phyloP scores from a whole-genome alignment of 2,888 invertebrate genomes.

The Drosophila antonietae region DNA sequence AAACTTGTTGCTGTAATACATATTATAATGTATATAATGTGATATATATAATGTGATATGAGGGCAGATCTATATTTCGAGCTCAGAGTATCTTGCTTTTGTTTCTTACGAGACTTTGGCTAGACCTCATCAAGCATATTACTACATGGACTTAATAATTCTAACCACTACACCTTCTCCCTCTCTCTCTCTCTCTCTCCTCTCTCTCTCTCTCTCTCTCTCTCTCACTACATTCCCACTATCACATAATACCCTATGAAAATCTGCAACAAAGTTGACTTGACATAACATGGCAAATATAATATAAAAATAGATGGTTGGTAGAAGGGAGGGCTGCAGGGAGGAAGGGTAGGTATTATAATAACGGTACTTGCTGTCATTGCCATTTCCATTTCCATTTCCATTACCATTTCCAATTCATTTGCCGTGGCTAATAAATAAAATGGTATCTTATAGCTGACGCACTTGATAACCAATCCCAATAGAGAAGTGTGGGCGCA shows the following conservation, averaged over 20 bases:
- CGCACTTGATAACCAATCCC: conserved; percentile 11
- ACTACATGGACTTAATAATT: no score
- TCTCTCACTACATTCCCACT: not conserved
- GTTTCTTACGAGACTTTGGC: no score
- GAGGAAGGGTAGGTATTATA: not conserved
- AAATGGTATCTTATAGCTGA: conserved; percentile 20
- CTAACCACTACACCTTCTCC: no score
- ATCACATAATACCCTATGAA: not conserved
- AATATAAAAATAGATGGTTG: not conserved
- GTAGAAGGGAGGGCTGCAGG: no score
- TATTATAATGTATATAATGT: no score
- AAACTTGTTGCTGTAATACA: no score
- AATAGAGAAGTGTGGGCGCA: not conserved
- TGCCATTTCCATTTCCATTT: conserved; percentile 2
- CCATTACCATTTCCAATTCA: conserved; percentile 7
- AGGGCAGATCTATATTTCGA: no score
- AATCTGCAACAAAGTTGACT: not conserved
- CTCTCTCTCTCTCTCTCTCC: not conserved
- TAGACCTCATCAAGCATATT: no score
- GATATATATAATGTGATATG: no score
- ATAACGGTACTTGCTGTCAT: conserved; percentile 10
- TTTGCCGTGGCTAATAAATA: conserved; percentile 20
- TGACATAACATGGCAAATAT: not conserved
- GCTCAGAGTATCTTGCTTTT: no score
- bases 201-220: no score